These are phyloP conservation scores for Athalia rosae DNA, from an alignment of 2,888 invertebrate species.

Conservation along the genomic window DNA sequence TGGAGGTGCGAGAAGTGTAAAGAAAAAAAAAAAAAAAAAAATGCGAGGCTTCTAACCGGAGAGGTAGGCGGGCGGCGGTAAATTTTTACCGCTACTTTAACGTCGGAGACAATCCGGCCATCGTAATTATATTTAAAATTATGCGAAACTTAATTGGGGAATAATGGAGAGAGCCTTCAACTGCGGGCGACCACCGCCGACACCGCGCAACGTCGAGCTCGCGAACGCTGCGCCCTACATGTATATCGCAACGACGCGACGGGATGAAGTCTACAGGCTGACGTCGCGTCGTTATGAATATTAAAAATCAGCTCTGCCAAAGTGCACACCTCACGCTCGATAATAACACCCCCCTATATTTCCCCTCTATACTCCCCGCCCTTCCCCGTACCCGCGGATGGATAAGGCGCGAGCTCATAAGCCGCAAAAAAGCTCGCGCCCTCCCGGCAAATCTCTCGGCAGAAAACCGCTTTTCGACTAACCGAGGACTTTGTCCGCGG, in stretches of 20 bases:
- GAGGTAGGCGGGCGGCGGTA: not conserved
- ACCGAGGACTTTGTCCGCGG: no score
- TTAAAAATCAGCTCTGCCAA: slow-evolving; percentile 33
- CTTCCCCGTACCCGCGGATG: no score
- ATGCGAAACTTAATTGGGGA: slow-evolving; percentile 48
- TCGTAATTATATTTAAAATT: slow-evolving; percentile 46
- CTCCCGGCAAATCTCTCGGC: not conserved
- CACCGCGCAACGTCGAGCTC: no score
- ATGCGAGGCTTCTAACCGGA: not conserved
- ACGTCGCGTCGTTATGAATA: slow-evolving; percentile 45
- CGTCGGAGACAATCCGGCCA: not conserved
- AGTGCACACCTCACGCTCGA: slow-evolving; percentile 27
- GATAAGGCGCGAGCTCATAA: slow-evolving; percentile 4
- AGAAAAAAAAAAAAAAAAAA: no score
- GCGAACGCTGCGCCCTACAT: no score
- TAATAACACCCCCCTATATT: not conserved
- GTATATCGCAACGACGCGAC: not conserved
- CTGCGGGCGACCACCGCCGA: slow-evolving; percentile 1
- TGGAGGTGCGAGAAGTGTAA: no score
- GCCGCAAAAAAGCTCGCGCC: not conserved
- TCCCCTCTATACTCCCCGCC: not conserved
- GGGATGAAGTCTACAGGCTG: slow-evolving; percentile 28
- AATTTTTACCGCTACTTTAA: not conserved
- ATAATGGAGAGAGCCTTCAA: slow-evolving; percentile 47
- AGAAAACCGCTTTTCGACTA: not conserved